phyloP scores from a whole-genome alignment of 2,888 invertebrate genomes.

The Heteromyza rotundicornis region DNA sequence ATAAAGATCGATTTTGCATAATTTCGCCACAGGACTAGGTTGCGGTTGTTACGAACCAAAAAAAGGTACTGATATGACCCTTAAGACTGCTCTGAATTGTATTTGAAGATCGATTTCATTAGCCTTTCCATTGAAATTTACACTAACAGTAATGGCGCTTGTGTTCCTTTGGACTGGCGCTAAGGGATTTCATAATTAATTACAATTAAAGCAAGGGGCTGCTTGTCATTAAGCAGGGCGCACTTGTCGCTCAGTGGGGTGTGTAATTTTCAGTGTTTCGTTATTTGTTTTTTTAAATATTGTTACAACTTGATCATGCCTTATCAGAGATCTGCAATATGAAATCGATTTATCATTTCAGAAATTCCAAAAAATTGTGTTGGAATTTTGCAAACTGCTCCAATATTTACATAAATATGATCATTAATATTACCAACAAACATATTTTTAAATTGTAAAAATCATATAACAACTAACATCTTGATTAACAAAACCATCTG shows the following conservation, averaged over 20 bases:
- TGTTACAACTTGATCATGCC: not conserved
- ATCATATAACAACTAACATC: conserved; percentile 6
- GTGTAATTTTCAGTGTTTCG: not conserved
- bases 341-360: not conserved
- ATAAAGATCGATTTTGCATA: not conserved
- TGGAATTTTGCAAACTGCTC: too few relatives aligned
- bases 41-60: not conserved
- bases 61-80: not conserved
- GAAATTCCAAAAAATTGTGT: too few relatives aligned
- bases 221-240: not conserved
- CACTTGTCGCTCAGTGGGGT: not conserved
- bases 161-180: not conserved
- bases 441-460: not conserved
- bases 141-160: not conserved
- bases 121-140: not conserved
- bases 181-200: not conserved
- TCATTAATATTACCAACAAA: too few relatives aligned
- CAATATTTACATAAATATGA: too few relatives aligned
- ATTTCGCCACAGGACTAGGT: not conserved
- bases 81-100: not conserved
- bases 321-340: not conserved
- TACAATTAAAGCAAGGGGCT: not conserved
- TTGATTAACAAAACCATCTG: conserved; percentile 21
- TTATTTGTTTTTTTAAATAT: not conserved
- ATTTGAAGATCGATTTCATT: not conserved